Conservation (phyloP, 2,797 vertebrate genomes). For the Sebastes diaconus region DNA sequence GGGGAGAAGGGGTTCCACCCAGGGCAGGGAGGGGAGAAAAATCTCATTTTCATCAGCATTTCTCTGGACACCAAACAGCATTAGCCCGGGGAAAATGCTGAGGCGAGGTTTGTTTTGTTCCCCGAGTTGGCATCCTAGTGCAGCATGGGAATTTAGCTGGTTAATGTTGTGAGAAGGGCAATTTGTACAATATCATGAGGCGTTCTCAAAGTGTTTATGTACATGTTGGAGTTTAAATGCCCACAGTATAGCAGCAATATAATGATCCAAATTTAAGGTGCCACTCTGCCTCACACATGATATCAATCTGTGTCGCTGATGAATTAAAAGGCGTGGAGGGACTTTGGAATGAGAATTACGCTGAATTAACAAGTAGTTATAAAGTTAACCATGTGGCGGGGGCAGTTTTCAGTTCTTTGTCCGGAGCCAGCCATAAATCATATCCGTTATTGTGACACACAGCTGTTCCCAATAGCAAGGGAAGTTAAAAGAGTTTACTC, state of each 20-base stretch:
- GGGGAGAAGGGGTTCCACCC: constrained; percentile 50
- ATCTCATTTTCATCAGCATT: constrained; percentile 75
- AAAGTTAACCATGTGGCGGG: constrained; percentile 34
- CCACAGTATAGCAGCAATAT: constrained; percentile 17
- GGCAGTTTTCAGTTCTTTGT: constrained; percentile 19
- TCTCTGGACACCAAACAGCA: constrained; percentile 67
- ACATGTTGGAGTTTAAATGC: constrained; percentile 52
- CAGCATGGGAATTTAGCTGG: constrained; percentile 69
- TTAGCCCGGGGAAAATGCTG: constrained; percentile 71
- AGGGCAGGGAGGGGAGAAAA: constrained; percentile 50
- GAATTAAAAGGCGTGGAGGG: constrained; percentile 44
- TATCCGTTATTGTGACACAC: constrained; percentile 34
- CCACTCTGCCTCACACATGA: constrained; percentile 44
- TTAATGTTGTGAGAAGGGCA: constrained; percentile 82
- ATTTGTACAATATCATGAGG: constrained; percentile 71
- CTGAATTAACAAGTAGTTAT: constrained; percentile 44
- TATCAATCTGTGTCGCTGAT: constrained; percentile 59
- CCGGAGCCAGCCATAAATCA: constrained; percentile 38
- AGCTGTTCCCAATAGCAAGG: constrained; percentile 26
- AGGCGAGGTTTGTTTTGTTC: constrained; percentile 69
- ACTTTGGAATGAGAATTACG: constrained; percentile 40
- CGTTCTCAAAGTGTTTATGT: constrained; percentile 54
- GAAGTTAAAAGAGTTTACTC: not conserved
- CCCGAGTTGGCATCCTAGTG: constrained; percentile 55
- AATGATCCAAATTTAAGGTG: constrained; percentile 45